Percentiles rank a stretch among this genome's conserved stretches.
phyloP scores from a whole-genome alignment of 2,888 invertebrate genomes.

The Eumacrocentrus americanus region DNA sequence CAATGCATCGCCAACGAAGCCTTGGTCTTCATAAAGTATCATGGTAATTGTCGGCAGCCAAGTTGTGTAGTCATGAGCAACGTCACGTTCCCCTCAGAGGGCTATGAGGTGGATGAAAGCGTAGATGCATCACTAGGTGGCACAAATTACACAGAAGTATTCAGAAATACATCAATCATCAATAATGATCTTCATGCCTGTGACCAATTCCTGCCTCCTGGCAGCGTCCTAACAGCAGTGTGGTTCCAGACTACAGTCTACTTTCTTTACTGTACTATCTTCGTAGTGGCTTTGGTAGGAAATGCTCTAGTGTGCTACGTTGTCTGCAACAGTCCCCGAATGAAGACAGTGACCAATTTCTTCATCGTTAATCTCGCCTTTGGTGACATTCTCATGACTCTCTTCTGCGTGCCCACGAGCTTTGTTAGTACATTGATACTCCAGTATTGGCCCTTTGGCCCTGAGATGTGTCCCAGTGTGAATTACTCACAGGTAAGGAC shows the following conservation, averaged over 20 bases:
- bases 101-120: slow-evolving; percentile 19
- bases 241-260: slow-evolving; percentile 73
- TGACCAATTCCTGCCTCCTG: slow-evolving; percentile 32
- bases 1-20: background rate
- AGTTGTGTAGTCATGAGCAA: slow-evolving; percentile 21
- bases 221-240: slow-evolving; percentile 57
- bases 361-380: slow-evolving; percentile 89
- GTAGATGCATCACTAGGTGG: slow-evolving; percentile 14
- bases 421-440: slow-evolving; percentile 81
- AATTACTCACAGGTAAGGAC: slow-evolving; percentile 73
- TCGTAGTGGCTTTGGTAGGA: slow-evolving; percentile 74
- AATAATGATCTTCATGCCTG: slow-evolving; percentile 32
- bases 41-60: slow-evolving; percentile 5
- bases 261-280: slow-evolving; percentile 74
- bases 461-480: slow-evolving; percentile 80
- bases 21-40: slow-evolving; percentile 18
- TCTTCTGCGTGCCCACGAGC: slow-evolving; percentile 90
- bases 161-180: slow-evolving; percentile 22
- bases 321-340: slow-evolving; percentile 80
- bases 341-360: slow-evolving; percentile 92
- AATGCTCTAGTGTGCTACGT: slow-evolving; percentile 86
- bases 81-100: slow-evolving; percentile 18
- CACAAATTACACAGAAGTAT: slow-evolving; percentile 19
- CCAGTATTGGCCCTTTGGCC: slow-evolving; percentile 89
- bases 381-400: slow-evolving; percentile 87